Percentiles rank a stretch among this genome's conserved stretches.
phyloP scores from a whole-genome alignment of 2,888 invertebrate species.

The Helobdella robusta region DNA sequence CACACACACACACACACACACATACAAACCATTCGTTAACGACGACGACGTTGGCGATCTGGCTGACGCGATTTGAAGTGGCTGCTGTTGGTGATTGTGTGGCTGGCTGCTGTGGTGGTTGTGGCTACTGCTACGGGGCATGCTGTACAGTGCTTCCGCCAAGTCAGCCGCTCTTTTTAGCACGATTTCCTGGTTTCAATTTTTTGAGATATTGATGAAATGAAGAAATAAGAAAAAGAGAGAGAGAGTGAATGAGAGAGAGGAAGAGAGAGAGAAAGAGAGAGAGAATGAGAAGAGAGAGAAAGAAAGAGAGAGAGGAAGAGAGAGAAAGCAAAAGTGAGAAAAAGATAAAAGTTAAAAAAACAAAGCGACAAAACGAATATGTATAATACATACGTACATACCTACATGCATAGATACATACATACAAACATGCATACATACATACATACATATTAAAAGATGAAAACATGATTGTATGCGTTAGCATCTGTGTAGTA shows the following conservation, averaged over 20 bases:
- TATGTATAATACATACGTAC: too few species aligned
- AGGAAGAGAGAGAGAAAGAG: not conserved
- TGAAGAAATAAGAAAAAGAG: not conserved
- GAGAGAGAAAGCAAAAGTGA: not conserved
- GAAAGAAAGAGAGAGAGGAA: not conserved
- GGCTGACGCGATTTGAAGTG: constrained; percentile 5
- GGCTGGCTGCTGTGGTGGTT: constrained; percentile 1
- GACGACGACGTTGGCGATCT: constrained; percentile 12
- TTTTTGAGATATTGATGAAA: not conserved
- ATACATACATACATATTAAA: too few species aligned
- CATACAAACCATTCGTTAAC: too few species aligned
- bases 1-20: too few species aligned
- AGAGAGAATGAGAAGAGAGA: not conserved
- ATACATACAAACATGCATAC: too few species aligned
- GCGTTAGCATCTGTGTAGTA: too few species aligned
- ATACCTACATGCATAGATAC: too few species aligned
- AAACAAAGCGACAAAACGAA: too few species aligned
- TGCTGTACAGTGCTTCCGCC: constrained; percentile 91
- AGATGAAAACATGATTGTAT: too few species aligned
- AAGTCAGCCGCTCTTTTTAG: constrained; percentile 95
- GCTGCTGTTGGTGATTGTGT: constrained; percentile 10
- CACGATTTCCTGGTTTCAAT: constrained; percentile 70
- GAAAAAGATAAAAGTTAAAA: not conserved
- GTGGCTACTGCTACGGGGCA: constrained; percentile 63
- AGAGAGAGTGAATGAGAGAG: not conserved